These are phyloP conservation scores for Paradoxurus hermaphroditus DNA, from an alignment of 2,113 vertebrate species.

Conservation along the genomic window DNA sequence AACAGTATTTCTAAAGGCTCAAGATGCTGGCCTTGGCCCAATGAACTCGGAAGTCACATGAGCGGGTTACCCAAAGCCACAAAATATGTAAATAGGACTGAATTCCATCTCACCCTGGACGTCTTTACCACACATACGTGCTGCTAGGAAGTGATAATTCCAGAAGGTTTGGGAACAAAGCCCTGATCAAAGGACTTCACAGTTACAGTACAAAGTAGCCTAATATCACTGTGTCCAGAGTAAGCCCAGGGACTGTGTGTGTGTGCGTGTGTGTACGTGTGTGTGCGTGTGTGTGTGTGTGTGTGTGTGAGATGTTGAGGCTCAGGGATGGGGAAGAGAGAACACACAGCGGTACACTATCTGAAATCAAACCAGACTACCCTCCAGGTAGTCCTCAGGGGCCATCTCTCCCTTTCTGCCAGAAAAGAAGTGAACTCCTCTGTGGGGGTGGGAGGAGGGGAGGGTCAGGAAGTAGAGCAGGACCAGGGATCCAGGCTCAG, in stretches of 20 bases:
- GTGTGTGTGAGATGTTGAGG: neutral
- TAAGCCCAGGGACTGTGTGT: neutral
- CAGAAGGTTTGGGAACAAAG: neutral
- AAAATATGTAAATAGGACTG: neutral
- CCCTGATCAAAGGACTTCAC: neutral
- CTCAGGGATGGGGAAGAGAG: rapidly evolving
- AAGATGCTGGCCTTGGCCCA: neutral
- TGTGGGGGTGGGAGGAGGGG: rapidly evolving
- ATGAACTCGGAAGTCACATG: neutral
- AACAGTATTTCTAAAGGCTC: neutral
- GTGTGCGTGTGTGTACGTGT: neutral
- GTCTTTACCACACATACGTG: neutral
- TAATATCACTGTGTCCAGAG: neutral
- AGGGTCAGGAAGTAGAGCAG: neutral
- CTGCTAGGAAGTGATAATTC: neutral
- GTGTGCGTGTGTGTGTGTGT: neutral
- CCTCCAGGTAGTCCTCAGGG: neutral
- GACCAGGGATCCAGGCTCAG: neutral
- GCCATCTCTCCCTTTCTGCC: neutral
- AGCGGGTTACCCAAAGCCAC: neutral
- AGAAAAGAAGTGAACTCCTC: neutral
- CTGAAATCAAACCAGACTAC: neutral
- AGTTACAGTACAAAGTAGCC: neutral
- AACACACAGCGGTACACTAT: neutral
- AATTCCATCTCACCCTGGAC: neutral